A percentile compares a stretch with the other conserved stretches of the same genome.
These are phyloP conservation scores for Meloidogyne chitwoodi DNA, from an alignment of 1,140 invertebrate genomes.

Conservation along the genomic window DNA sequence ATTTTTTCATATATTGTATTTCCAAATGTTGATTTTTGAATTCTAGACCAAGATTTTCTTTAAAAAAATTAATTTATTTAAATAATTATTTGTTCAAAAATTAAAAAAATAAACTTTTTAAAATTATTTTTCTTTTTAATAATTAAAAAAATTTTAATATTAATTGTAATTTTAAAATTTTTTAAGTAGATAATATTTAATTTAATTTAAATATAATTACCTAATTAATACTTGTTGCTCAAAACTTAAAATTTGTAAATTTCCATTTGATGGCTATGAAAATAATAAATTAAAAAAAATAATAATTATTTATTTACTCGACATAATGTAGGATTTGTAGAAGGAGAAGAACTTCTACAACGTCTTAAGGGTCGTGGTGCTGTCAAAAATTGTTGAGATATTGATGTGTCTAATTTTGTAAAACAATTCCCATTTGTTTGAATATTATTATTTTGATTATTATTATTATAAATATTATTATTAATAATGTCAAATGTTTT, in stretches of 20 bases:
- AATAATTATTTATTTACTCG: no score
- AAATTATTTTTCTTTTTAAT: no score
- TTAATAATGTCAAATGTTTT: no score
- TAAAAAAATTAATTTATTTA: background rate
- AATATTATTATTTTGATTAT: no score
- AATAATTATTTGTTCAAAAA: background rate
- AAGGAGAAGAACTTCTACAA: conserved; percentile 1
- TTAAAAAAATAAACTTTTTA: no score
- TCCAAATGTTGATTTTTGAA: conserved; percentile 12
- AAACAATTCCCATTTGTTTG: no score
- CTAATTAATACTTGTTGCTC: conserved; percentile 14
- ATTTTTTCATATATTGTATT: conserved; percentile 9
- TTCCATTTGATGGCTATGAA: background rate
- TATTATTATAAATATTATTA: no score
- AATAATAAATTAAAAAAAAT: background rate
- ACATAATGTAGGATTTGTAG: background rate
- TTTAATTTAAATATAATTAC: background rate
- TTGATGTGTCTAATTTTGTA: no score
- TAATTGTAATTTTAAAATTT: no score
- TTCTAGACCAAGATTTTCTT: conserved; percentile 16
- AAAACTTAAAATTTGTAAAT: background rate
- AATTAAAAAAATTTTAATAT: no score
- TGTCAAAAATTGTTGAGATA: background rate
- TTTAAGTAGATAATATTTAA: no score
- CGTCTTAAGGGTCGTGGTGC: background rate